Base-by-base conservation (phyloP, 2,888 invertebrate species). In the Merodon equestris region DNA sequence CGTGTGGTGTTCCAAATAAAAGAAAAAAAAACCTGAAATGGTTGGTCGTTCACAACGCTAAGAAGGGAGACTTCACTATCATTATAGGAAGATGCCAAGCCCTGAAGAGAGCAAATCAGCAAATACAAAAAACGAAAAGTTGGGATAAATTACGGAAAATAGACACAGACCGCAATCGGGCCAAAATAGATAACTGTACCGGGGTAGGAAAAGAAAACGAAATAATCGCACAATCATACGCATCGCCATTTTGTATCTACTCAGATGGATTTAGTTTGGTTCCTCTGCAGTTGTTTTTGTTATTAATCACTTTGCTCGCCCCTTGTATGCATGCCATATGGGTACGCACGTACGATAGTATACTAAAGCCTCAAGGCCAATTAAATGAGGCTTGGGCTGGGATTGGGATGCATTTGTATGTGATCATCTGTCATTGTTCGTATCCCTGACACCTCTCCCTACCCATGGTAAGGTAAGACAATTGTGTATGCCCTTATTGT, bases 321-420 rank as follows among this genome's bases (percentile, higher is more conserved):
- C 47, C 42, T 57, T 47, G 27, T 34, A 34, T 71, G 15, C 36
- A 38, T 53, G 50, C 12, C n/a, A 17, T 34, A 10, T 27, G 27
- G 2, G 27, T 27, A 4, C 27, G 27, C 7, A 27, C 3, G 27
- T 27, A 27, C 3, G 2, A 27, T 27, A 27, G 3, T 27, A 7
- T 27, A 27, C 27, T 40, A 40, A 40, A 58, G 67, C 77, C 68
- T 68, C 77, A 79, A 79, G 73, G 77, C 77, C 77, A 79, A 79
- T 73, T 73, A 73, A 68, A 67, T 68, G 58, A 73, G 48, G 58
- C 42, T 53, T 27, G 27, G 27, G 27, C 48, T 40, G 40, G 10
- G 7, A 40, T 9, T n/a, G 67, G 47, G 73, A 68, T 77, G 53
- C 57, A 36, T 40, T 40, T 51, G 27, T 27, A 27, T 27, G 45